Percentiles rank a stretch among this genome's conserved stretches.
These are phyloP conservation scores for Smithornis capensis DNA, from an alignment of 2,113 vertebrate genomes.

Conservation along the genomic window DNA sequence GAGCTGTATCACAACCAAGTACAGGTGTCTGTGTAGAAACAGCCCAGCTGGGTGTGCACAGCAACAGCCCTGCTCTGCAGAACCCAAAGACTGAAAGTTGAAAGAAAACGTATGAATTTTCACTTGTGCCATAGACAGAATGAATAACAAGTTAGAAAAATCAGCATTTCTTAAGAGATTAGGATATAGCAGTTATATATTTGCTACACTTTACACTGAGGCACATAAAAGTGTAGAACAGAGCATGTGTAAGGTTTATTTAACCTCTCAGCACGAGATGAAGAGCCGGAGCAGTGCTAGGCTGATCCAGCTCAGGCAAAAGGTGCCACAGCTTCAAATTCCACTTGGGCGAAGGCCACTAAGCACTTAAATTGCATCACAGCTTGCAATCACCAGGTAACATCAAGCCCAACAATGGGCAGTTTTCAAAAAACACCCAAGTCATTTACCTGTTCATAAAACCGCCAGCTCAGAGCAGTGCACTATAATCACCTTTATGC, in stretches of 20 bases:
- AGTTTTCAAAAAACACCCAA: background rate
- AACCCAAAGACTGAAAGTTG: accelerated
- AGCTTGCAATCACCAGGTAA: background rate
- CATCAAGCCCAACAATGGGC: background rate
- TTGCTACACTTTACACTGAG: background rate
- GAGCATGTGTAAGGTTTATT: background rate
- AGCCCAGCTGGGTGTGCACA: background rate
- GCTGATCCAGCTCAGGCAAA: background rate
- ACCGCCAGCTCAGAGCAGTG: background rate
- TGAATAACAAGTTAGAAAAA: background rate
- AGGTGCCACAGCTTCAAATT: background rate
- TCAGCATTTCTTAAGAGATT: background rate
- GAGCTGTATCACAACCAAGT: background rate
- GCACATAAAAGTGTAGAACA: background rate
- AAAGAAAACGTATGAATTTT: accelerated
- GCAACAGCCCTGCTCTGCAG: background rate
- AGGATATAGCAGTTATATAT: background rate
- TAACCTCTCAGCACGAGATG: background rate
- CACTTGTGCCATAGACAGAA: accelerated
- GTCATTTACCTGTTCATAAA: background rate
- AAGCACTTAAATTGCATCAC: background rate
- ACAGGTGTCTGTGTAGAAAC: background rate
- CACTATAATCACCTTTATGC: background rate
- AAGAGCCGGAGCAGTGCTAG: background rate
- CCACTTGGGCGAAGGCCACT: background rate